Base-by-base conservation (phyloP, 2,113 vertebrate genomes). In the Pristiophorus japonicus region DNA sequence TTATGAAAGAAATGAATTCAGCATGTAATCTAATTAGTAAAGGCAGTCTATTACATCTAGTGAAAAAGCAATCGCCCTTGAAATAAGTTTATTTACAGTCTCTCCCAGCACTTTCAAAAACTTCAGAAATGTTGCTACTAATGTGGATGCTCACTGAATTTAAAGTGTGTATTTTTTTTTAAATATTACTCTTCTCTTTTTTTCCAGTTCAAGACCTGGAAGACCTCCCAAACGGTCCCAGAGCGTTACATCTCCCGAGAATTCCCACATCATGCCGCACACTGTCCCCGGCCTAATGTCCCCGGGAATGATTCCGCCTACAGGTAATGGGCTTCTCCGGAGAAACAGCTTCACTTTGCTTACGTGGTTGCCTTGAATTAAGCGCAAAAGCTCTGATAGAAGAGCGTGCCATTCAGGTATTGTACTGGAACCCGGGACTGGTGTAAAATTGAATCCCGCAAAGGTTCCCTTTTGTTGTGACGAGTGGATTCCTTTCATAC, bases 21-120 rank as follows among this genome's bases (percentile, higher is more conserved):
- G 98, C 98, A 98, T 99, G 99, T 99, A 99, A 99, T 99, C 99
- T 99, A 99, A 99, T 99, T 99, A 99, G 99, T 99, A 99, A 98
- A 99, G 99, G 99, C 99, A 99, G 99, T 99, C 99, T 99, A 99
- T 99, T 99, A 99, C 99, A 99, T 99, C 97, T 98, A 99, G 99
- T 98, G 98, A 98, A 98, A 99, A 99, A 98, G 99, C 98, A 99
- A 99, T 99, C 98, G 99, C 99, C 99, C 99, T 99, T 99, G 99
- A 99, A 99, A 98, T 98, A 98, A 99, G 99, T 99, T 98, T 99
- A 99, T 99, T 99, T 99, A 99, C 99, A 99, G 98, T 99, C 98
- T 98, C 98, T 99, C 98, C 98, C 98, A 97, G 98, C 98, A 98
- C 97, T 98, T 99, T 98, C 98, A 98, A 98, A 98, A 98, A 98